Evolutionary conservation across 2,797 vertebrate species (phyloP).

Genomic region (Champsocephalus esox): DNA sequence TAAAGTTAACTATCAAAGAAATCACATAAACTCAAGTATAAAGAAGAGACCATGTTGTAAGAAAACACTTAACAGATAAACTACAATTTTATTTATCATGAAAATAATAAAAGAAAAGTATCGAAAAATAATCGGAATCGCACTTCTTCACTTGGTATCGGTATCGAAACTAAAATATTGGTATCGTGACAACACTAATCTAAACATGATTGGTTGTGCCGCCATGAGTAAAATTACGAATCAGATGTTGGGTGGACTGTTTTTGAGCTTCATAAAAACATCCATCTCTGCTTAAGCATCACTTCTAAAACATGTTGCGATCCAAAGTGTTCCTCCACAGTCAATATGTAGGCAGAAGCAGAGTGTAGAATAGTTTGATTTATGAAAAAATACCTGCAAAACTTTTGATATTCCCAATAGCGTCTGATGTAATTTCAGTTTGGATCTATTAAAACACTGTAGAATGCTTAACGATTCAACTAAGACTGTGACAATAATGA

Average conservation of each 20-base stretch:
- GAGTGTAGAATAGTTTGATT: neutral
- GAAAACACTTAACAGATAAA: too few species aligned
- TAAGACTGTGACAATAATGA: neutral
- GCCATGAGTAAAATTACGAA: neutral
- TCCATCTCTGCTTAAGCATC: neutral
- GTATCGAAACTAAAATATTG: too few species aligned
- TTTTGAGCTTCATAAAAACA: neutral
- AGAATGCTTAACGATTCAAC: neutral
- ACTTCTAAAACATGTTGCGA: neutral
- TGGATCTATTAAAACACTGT: neutral
- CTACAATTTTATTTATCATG: too few species aligned
- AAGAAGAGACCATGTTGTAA: too few species aligned
- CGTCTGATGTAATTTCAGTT: neutral
- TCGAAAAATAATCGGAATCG: too few species aligned
- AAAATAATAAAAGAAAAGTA: too few species aligned
- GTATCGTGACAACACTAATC: too few species aligned
- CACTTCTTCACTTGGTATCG: too few species aligned
- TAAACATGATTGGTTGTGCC: neutral
- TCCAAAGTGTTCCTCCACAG: neutral
- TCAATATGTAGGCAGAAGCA: too few species aligned
- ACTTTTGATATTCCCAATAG: neutral
- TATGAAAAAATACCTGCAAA: neutral
- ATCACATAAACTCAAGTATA: too few species aligned
- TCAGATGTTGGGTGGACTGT: too few species aligned
- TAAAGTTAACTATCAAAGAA: too few species aligned